A percentile compares a stretch with the other conserved stretches of the same genome.
These are phyloP conservation scores for Myxocyprinus asiaticus DNA, from an alignment of 2,113 vertebrate species.

Conservation along the genomic window DNA sequence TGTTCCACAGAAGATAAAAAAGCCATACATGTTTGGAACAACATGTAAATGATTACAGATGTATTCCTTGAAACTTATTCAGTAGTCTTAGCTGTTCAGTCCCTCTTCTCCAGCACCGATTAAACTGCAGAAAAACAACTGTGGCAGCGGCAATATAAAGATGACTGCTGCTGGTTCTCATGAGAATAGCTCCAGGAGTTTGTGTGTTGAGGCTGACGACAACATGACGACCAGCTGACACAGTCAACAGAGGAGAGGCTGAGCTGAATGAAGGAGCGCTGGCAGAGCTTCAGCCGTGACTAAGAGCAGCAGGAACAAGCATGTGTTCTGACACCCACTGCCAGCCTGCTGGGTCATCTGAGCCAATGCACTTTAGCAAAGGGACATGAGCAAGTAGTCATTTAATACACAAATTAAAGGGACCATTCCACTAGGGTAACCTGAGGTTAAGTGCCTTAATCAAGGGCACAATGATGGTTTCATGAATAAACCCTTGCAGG, in stretches of 20 bases:
- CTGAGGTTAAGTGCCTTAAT: background rate
- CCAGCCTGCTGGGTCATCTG: slow-evolving; percentile 7
- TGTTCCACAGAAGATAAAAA: too few species aligned
- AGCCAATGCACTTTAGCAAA: slow-evolving; percentile 8
- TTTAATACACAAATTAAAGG: too few species aligned
- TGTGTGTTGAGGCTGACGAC: background rate
- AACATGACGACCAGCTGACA: background rate
- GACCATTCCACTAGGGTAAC: background rate
- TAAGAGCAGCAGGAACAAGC: slow-evolving; percentile 18
- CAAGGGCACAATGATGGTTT: too few species aligned
- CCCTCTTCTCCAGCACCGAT: too few species aligned
- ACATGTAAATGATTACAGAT: too few species aligned
- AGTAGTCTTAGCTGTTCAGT: too few species aligned
- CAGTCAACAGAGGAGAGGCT: background rate
- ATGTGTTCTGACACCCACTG: slow-evolving; percentile 44
- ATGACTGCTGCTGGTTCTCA: background rate
- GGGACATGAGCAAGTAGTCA: too few species aligned
- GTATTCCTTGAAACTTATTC: too few species aligned
- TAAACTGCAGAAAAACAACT: too few species aligned
- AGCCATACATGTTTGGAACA: too few species aligned
- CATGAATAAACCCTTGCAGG: too few species aligned
- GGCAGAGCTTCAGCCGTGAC: slow-evolving; percentile 5
- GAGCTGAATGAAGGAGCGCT: background rate
- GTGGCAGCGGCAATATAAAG: too few species aligned
- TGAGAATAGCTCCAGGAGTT: background rate